phyloP scores from a whole-genome alignment of 2,113 vertebrate genomes.

The Proterorhinus semilunaris region DNA sequence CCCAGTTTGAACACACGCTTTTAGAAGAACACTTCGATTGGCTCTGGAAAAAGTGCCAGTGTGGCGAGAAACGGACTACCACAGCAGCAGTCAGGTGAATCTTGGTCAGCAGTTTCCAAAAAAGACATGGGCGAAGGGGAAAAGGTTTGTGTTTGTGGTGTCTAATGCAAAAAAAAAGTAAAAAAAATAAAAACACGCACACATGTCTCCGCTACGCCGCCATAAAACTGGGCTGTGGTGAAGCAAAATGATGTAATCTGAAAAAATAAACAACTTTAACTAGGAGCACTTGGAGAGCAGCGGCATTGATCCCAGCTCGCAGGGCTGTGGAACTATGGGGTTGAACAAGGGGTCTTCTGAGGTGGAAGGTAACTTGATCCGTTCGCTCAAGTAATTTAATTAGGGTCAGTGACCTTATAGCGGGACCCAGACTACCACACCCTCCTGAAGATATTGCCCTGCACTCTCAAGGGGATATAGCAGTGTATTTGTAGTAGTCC shows the following conservation, averaged over 20 bases:
- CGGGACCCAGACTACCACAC: constrained; percentile 1
- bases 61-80: constrained; percentile 40
- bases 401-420: constrained; percentile 1
- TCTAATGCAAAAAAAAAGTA: constrained; percentile 11
- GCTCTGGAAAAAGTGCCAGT: constrained; percentile 36
- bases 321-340: not conserved
- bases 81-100: constrained; percentile 27
- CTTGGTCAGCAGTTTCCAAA: constrained; percentile 40
- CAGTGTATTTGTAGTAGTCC: too few species aligned
- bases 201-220: constrained; percentile 12
- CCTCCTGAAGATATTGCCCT: not conserved
- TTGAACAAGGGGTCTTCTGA: constrained; percentile 4
- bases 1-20: not conserved
- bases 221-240: constrained; percentile 8
- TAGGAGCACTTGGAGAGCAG: not conserved
- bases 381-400: not conserved
- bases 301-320: not conserved
- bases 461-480: too few species aligned
- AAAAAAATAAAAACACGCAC: not conserved
- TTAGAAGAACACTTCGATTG: constrained; percentile 27
- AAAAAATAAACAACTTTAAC: constrained; percentile 17
- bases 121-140: not conserved
- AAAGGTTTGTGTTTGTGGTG: constrained; percentile 19
- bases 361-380: not conserved
- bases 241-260: constrained; percentile 36